These are phyloP conservation scores for Parnassius orleans DNA, from an alignment of 2,888 invertebrate species.

Conservation along the genomic window DNA sequence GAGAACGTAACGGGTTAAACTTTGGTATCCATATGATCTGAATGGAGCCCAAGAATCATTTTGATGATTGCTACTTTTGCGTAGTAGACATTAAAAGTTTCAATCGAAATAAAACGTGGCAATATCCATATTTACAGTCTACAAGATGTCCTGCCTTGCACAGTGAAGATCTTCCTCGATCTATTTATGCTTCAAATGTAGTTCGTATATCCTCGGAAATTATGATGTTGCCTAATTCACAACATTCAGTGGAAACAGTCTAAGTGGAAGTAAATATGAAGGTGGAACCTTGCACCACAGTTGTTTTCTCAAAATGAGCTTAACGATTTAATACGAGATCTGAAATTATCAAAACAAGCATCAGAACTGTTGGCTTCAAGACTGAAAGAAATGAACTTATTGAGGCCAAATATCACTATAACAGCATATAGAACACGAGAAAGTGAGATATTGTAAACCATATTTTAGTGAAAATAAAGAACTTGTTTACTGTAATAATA, in stretches of 20 bases:
- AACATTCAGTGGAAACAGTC: too few species aligned
- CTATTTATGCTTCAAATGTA: too few species aligned
- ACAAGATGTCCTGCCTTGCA: background rate
- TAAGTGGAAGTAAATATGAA: background rate
- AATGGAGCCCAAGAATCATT: too few species aligned
- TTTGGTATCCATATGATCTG: too few species aligned
- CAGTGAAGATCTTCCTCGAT: too few species aligned
- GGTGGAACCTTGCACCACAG: background rate
- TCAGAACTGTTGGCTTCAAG: background rate
- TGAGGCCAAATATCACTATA: background rate
- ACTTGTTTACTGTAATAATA: background rate
- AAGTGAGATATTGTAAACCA: background rate
- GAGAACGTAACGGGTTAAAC: too few species aligned
- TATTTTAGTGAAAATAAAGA: too few species aligned
- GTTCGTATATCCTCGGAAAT: too few species aligned
- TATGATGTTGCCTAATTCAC: too few species aligned
- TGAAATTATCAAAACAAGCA: background rate
- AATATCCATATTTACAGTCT: slow-evolving; percentile 4
- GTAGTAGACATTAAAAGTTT: too few species aligned
- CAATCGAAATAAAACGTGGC: too few species aligned
- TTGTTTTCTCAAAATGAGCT: background rate
- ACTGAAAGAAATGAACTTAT: background rate
- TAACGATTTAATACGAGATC: background rate
- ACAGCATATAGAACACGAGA: background rate
- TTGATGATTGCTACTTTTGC: too few species aligned